Evolutionary conservation across 2,888 invertebrate genomes (phyloP).

Genomic region (Thalpophila matura): DNA sequence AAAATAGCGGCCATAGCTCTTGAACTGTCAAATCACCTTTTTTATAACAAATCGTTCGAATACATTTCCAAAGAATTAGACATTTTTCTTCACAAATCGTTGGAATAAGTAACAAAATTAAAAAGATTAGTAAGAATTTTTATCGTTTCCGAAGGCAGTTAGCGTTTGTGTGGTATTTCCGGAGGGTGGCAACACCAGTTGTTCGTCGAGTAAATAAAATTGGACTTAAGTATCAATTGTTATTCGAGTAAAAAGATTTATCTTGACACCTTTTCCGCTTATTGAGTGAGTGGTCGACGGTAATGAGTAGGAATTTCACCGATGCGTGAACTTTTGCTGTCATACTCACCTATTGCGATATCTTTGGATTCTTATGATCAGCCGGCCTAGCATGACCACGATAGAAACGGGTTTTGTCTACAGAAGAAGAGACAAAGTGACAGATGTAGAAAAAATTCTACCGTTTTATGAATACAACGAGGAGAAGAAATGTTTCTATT

Average conservation of each 20-base stretch:
- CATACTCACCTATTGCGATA: too few relatives aligned
- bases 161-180: constrained; percentile 70
- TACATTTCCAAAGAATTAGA: constrained; percentile 46
- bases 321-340: constrained; percentile 11
- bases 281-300: constrained; percentile 22
- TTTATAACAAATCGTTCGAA: constrained; percentile 49
- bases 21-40: constrained; percentile 59
- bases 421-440: too few relatives aligned
- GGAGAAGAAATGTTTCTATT: too few relatives aligned
- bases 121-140: constrained; percentile 76
- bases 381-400: too few relatives aligned
- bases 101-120: constrained; percentile 67
- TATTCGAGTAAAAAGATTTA: constrained; percentile 54
- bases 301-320: constrained; percentile 22
- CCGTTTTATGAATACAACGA: too few relatives aligned
- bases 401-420: too few relatives aligned
- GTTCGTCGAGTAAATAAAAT: constrained; percentile 52
- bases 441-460: too few relatives aligned
- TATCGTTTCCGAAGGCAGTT: constrained; percentile 78
- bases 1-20: constrained; percentile 61
- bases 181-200: constrained; percentile 58
- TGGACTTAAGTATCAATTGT: constrained; percentile 57
- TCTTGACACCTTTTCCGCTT: constrained; percentile 53
- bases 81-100: constrained; percentile 65
- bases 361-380: too few relatives aligned